phyloP scores from a whole-genome alignment of 2,797 vertebrate species.

The Myripristis jacobus region DNA sequence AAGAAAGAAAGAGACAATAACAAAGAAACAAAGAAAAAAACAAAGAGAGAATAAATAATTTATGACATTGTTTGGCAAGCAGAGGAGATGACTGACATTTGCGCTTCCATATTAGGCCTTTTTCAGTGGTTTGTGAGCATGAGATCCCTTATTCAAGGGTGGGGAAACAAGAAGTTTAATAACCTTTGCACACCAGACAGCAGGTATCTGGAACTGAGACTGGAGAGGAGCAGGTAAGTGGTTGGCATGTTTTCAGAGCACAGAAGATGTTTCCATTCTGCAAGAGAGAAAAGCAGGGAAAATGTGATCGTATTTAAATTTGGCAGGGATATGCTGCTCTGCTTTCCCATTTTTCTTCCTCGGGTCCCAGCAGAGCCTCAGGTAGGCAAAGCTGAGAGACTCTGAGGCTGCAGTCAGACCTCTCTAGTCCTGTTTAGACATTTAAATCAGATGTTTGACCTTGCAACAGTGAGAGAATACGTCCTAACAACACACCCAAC shows the following conservation, averaged over 20 bases:
- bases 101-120: background rate
- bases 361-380: no score
- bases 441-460: background rate
- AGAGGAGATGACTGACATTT: background rate
- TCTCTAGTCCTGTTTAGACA: background rate
- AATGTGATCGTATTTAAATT: background rate
- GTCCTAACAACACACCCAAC: slow-evolving; percentile 1
- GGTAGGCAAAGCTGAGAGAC: no score
- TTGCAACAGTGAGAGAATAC: no score
- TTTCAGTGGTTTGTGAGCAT: background rate
- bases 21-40: no score
- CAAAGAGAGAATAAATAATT: no score
- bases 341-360: no score
- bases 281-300: slow-evolving; percentile 15
- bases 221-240: slow-evolving; percentile 86
- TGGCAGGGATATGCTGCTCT: no score
- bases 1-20: no score
- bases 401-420: no score
- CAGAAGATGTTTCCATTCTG: slow-evolving; percentile 98
- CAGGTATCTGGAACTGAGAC: slow-evolving; percentile 87
- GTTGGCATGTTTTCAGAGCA: slow-evolving; percentile 91
- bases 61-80: background rate
- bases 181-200: slow-evolving; percentile 94
- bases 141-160: background rate
- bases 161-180: slow-evolving; percentile 19